Percentiles rank a stretch among this genome's conserved stretches.
These are phyloP conservation scores for Altica lythri DNA, from an alignment of 2,888 invertebrate species.

Conservation along the genomic window DNA sequence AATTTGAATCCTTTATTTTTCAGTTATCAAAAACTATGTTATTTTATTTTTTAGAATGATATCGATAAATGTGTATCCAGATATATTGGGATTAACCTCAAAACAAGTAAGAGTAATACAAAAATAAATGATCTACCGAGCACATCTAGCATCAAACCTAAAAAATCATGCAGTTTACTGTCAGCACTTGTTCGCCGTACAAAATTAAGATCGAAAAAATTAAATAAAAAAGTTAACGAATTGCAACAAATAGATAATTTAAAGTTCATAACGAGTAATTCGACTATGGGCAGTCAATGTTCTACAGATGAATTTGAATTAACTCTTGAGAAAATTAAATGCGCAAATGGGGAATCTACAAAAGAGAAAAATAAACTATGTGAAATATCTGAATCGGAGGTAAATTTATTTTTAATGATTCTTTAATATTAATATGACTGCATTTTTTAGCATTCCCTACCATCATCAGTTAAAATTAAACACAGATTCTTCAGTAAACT, in stretches of 20 bases:
- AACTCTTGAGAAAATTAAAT: constrained; percentile 32
- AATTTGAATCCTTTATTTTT: background rate
- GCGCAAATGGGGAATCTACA: constrained; percentile 16
- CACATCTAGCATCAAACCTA: constrained; percentile 32
- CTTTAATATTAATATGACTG: background rate
- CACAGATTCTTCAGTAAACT: constrained; percentile 31
- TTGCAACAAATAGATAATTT: constrained; percentile 26
- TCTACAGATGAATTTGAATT: constrained; percentile 33
- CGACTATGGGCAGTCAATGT: constrained; percentile 28
- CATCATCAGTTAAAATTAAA: constrained; percentile 24
- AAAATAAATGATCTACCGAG: background rate
- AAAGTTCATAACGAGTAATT: constrained; percentile 28
- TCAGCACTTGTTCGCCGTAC: constrained; percentile 35
- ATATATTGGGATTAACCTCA: background rate
- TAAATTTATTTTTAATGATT: constrained; percentile 20
- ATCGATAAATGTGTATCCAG: background rate
- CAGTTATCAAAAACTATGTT: background rate
- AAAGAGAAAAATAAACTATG: constrained; percentile 23
- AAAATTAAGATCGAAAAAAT: constrained; percentile 25
- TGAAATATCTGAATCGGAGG: constrained; percentile 33
- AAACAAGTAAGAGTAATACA: background rate
- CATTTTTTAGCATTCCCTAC: constrained; percentile 31
- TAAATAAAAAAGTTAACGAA: constrained; percentile 18
- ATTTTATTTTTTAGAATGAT: background rate
- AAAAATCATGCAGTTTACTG: constrained; percentile 37